Evolutionary conservation across 2,113 vertebrate species (phyloP), one percentile per base, ranked within the genome.

Genomic region (Zonotrichia leucophrys): DNA sequence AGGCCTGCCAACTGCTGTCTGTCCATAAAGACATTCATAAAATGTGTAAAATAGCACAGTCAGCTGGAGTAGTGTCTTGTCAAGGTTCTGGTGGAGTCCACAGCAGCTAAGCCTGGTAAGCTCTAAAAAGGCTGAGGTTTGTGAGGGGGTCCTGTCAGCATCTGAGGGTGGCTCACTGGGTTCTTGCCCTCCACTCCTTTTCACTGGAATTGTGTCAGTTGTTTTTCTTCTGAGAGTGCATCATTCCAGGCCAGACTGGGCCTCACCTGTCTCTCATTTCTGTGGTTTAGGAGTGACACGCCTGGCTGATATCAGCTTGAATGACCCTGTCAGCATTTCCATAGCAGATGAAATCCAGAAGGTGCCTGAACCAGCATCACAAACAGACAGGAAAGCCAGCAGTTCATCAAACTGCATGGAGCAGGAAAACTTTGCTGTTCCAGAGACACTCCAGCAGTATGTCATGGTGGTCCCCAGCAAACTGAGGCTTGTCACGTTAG

Each of bases 381-480:
- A 33, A 23, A n/a, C 0, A 1, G 47, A 23, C 17, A 35, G 8
- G 16, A 64, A 87, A 35, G 28, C 35, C 39, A 58, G 41, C 17
- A 86, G 67, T 67, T 63, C 78, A 7, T 9, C 9, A 0, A 3
- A 70, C 3, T 42, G 18, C 15, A 22, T 58, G 55, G 97, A 96
- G 33, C 94, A 94, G 1, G 97, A 98, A 35, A 97, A 98, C 97
- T 99, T 99, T 46, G 98, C 98, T 1, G 91, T 99, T 14, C 99
- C 99, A 0, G 98, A 98, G 78, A 98, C 95, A 17, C 98, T 99
- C 13, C 92, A 98, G 52, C 99, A 99, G 96, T 98, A 98, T 7
- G 96, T 98, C 53, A 60, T 98, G 12, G n/a, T 99, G 81, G 99
- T 99, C 70, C 99, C 99, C 90, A 99, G 99, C 97, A 99, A 99